Conservation (phyloP, 2,888 invertebrate species). For the Melieria crassipennis region DNA sequence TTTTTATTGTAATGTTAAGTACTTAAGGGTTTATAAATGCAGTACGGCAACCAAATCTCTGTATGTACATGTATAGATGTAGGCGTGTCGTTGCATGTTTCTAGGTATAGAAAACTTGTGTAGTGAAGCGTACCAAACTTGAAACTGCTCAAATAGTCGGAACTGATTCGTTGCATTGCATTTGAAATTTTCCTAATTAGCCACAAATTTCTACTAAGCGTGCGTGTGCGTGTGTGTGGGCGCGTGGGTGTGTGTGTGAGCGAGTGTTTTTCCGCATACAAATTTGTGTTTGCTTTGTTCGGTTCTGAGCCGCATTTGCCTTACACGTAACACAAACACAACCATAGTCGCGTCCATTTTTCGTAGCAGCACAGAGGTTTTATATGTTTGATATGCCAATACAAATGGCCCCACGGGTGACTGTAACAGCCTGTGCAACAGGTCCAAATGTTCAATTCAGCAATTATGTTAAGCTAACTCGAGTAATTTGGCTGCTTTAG, state of each 20-base stretch:
- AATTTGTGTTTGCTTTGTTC: slow-evolving; percentile 12
- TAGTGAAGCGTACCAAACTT: not conserved
- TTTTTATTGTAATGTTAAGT: slow-evolving; percentile 14
- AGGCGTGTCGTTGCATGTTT: not conserved
- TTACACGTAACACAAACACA: slow-evolving; percentile 1
- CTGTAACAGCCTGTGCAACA: too few relatives aligned
- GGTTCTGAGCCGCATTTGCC: slow-evolving; percentile 28
- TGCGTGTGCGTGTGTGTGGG: too few relatives aligned
- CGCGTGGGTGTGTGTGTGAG: too few relatives aligned
- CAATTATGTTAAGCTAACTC: too few relatives aligned
- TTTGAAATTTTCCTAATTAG: too few relatives aligned
- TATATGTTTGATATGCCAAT: too few relatives aligned
- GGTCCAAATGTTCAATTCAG: too few relatives aligned
- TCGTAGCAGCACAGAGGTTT: slow-evolving; percentile 15
- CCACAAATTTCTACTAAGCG: too few relatives aligned
- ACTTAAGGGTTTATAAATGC: slow-evolving; percentile 16
- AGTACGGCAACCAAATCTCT: not conserved
- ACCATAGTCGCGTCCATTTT: slow-evolving; percentile 19
- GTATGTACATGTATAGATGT: slow-evolving; percentile 12
- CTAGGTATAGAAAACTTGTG: not conserved
- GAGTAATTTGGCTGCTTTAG: too few relatives aligned
- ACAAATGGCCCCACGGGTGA: too few relatives aligned
- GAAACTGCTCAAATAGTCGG: slow-evolving; percentile 23
- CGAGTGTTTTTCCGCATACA: not conserved
- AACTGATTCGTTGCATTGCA: slow-evolving; percentile 4